Base-by-base conservation (phyloP, 2,113 vertebrate genomes). In the Phylloscopus trochiloides region DNA sequence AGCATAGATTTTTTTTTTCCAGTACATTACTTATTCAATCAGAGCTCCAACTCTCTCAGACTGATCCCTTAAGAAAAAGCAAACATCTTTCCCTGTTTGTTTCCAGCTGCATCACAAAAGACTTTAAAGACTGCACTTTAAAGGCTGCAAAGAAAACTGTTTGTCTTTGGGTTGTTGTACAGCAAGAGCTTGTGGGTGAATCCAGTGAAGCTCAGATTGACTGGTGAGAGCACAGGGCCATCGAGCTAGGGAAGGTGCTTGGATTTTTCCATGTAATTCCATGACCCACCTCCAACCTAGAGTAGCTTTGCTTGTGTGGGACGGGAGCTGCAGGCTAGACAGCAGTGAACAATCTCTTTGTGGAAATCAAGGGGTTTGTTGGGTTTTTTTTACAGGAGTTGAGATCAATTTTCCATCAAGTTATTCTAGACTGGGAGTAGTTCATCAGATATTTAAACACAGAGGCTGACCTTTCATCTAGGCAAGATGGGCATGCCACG, bases 31-130 rank as follows among this genome's bases (percentile, higher is more conserved):
- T 92, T 92, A 95, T 86, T 95, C 96, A 95, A 79, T 92, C 93
- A 90, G 86, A 92, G 93, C 86, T 94, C 70, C 90, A 90, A 68
- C 54, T 61, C 66, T 82, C 91, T 95, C 77, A 66, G 80, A 58
- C 95, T 90, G 92, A 96, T 95, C 95, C 93, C 94, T 90, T 92
- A 96, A 97, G 97, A 94, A 97, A 96, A 89, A 80, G 75, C 86
- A 96, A 96, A 93, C 79, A 92, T 34, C 90, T 88, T 92, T 77
- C 47, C 82, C 88, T 96, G 91, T 91, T 97, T 92, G 83, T 95
- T 95, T 90, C 95, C 73, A 91, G 71, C 92, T 96, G 86, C 88
- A 93, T 82, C 88, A 93, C 92, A 96, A 88, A 96, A 96, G 88
- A 61, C 68, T 96, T 94, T 86, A 94, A 96, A 96, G 94, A 71